Evolutionary conservation across 2,113 vertebrate genomes (phyloP).

Genomic region (Aptenodytes patagonicus): DNA sequence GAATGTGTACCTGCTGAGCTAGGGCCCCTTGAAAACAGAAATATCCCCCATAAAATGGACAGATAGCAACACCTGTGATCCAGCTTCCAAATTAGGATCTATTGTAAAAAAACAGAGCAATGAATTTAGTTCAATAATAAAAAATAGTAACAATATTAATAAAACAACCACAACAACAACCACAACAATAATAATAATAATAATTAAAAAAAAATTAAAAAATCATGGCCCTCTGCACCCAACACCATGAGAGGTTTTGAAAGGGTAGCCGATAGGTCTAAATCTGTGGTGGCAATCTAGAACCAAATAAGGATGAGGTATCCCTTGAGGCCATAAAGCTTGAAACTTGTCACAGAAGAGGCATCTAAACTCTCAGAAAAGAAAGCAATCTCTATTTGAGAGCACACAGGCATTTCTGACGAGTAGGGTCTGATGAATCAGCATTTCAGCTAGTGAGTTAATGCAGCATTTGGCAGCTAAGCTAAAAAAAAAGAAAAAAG

Average conservation of each 20-base stretch:
- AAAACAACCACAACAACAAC: neutral
- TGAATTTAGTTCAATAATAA: neutral
- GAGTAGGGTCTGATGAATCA: conserved; percentile 35
- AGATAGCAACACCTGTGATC: neutral
- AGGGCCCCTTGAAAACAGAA: neutral
- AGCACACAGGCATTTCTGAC: neutral
- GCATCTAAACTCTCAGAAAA: conserved; percentile 7
- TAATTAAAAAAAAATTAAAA: neutral
- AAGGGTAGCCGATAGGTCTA: neutral
- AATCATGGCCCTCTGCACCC: neutral
- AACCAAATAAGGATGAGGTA: neutral
- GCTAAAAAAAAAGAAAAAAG: neutral
- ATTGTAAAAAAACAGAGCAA: neutral
- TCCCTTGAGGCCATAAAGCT: neutral
- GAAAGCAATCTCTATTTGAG: conserved; percentile 21
- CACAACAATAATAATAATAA: fast-evolving
- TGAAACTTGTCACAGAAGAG: neutral
- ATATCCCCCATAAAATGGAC: neutral
- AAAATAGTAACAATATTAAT: neutral
- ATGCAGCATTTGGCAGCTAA: conserved; percentile 47
- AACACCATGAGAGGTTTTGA: neutral
- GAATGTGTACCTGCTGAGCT: neutral
- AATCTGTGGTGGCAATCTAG: neutral
- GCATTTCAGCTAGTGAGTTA: conserved; percentile 41
- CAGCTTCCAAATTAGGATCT: neutral